Base-by-base conservation (phyloP, 2,113 vertebrate species). In the Ellobius talpinus region DNA sequence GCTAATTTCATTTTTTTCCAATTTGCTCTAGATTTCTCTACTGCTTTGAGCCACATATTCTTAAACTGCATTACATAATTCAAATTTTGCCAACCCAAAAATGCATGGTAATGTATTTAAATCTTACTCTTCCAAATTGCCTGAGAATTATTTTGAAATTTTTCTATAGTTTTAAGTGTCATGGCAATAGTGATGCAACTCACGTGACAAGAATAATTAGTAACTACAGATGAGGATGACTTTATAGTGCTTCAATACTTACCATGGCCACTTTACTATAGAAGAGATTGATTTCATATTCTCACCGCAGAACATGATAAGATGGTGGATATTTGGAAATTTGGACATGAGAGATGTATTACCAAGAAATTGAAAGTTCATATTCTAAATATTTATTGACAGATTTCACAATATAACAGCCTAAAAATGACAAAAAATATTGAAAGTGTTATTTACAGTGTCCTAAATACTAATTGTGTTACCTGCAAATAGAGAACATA, bases 1-100 rank as follows among this genome's bases (percentile, higher is more conserved):
- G 23, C 73, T 33, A 72, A 63, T 89, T 88, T 73, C 6, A 87
- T 78, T 78, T 93, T 66, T 17, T 58, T 19, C 68, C 24, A 50
- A 61, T 68, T 78, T 7, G 19, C 2, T 87, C 2, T 65, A 29
- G 7, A 78, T 13, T 1, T 86, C 3, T 50, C 66, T 29, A 39
- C 16, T 52, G 61, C 11, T 81, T 91, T 81, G 23, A 45, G 45
- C 61, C 7, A 66, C 36, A 29, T 2, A n/a, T 39, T 52, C 26
- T 55, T 0, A 39, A 1, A 0, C n/a, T 52, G 26, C 7, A n/a
- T 1, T 55, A 24, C 6, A 85, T 0, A 5, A 58, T 89, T 66
- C 70, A 23, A 39, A 78, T 16, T n/a, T 31, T 0, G 47, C 4
- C 4, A 42, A 74, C 3, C 16, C 13, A 17, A 82, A 78, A 52